Evolutionary conservation across 2,888 invertebrate species (phyloP), one percentile per base, ranked within the genome.

Genomic region (Aspidiotus rigidus): DNA sequence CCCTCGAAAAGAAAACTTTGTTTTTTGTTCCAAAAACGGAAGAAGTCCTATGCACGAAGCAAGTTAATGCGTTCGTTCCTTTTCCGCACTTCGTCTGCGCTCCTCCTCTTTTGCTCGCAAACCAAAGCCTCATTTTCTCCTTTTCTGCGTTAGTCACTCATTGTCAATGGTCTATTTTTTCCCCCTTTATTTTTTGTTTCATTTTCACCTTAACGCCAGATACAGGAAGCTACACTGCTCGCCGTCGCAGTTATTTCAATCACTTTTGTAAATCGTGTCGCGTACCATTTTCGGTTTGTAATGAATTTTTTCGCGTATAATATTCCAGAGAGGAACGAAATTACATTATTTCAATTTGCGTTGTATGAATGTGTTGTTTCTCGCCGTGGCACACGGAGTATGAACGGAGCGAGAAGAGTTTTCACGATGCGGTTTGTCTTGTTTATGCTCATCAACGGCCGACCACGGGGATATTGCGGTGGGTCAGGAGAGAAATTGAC

Each of bases 31-130:
- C 55, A 64, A 66, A 59, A 17, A 55, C 39, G 55, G 42, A 66
- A 66, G 66, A 66, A 66, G 59, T 66, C 66, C 66, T 66, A 66
- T 66, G 66, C 66, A 66, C 66, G 66, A 44, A 57, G 66, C 66
- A 66, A 66, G 66, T 59, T 66, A 66, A 66, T 66, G 66, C 49
- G 16, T 56, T 64, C 56, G 42, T 42, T 44, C 56, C 42, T 57
- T 56, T 42, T 55, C 40, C 17, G 7, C 7, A 1, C 59, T 59
- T 17, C 17, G 17, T 59, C 28, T 59, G 28, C 6, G 13, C 39
- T 59, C 17, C 39, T 28, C 39, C 28, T 59, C 28, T 59, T 28
- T 59, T 13, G 13, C 59, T n/a, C 11, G 49, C 49, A n/a, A 13
- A 13, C n/a, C n/a, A 13, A n/a, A 49, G 39, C 39, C 39, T 39